A percentile compares a stretch with the other conserved stretches of the same genome.
These are phyloP conservation scores for Ricordea florida DNA, from an alignment of 92 coral and sea anemone species.

Conservation along the genomic window DNA sequence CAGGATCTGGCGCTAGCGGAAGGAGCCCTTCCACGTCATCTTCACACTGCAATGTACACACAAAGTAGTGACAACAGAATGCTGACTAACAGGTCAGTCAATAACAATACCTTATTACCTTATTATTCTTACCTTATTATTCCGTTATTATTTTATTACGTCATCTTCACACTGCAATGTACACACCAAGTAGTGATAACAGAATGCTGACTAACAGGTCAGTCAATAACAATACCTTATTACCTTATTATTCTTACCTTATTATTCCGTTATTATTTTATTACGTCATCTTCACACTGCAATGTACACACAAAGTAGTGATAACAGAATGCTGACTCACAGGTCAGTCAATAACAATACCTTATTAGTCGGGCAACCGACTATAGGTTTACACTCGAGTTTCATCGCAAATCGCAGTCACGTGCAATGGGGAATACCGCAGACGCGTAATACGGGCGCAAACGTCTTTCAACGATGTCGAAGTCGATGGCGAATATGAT, in stretches of 20 bases:
- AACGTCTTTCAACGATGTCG: too few relatives aligned
- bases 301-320: constrained; percentile 93
- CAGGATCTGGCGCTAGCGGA: constrained; percentile 97
- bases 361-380: too few relatives aligned
- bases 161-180: constrained; percentile 98
- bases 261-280: too few relatives aligned
- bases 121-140: too few relatives aligned
- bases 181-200: constrained; percentile 88
- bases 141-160: too few relatives aligned
- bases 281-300: constrained; percentile 96
- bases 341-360: constrained; percentile 41
- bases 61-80: constrained; percentile 88
- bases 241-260: too few relatives aligned
- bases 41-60: constrained; percentile 97
- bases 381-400: too few relatives aligned
- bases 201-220: constrained; percentile 92
- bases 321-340: constrained; percentile 84
- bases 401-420: too few relatives aligned
- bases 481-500: too few relatives aligned
- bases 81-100: constrained; percentile 81
- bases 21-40: constrained; percentile 97
- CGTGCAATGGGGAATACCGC: too few relatives aligned
- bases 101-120: not conserved
- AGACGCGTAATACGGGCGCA: too few relatives aligned
- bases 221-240: not conserved